Base-by-base conservation (phyloP, 2,113 vertebrate genomes). In the Suncus etruscus region DNA sequence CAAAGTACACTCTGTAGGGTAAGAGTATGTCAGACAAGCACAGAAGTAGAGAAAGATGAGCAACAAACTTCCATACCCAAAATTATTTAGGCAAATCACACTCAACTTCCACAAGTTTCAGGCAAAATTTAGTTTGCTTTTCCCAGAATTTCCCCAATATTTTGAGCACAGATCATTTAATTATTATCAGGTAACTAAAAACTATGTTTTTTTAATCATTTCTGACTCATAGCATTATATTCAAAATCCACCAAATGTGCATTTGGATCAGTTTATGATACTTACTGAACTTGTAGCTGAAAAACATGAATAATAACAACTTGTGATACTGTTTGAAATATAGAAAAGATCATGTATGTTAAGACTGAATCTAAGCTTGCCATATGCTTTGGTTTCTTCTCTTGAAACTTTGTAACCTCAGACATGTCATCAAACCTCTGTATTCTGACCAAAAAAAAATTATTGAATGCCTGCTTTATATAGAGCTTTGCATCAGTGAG, bases 271-370 rank as follows among this genome's bases (percentile, higher is more conserved):
- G 82, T 86, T 91, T 83, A 87, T 96, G 89, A 83, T 0, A 1
- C 47, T 94, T 84, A 75, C 14, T 76, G 48, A 91, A 54, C 39
- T n/a, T 66, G 51, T 29, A 32, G 91, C 95, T 95, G 66, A 89
- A 93, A 95, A 2, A 9, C 45, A 87, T 68, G 90, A 80, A 89
- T 68, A 94, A 75, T 86, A 27, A 73, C 20, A 84, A 48, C 25
- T 80, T 86, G 25, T 82, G 54, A 83, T 29, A 66, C 77, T 91
- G 7, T 86, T 94, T 87, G 22, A 6, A 65, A 83, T 18, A 14
- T 85, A 20, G 93, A 77, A 1, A 92, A 94, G 50, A 65, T 72
- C 20, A 47, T 18, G 8, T 63, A 6, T 32, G 24, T 65, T 63
- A 80, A 70, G 18, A 39, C 31, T 25, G 5, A 82, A 18, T n/a